Evolutionary conservation across 2,797 vertebrate genomes (phyloP).

Genomic region (Tiaroga cobitis): DNA sequence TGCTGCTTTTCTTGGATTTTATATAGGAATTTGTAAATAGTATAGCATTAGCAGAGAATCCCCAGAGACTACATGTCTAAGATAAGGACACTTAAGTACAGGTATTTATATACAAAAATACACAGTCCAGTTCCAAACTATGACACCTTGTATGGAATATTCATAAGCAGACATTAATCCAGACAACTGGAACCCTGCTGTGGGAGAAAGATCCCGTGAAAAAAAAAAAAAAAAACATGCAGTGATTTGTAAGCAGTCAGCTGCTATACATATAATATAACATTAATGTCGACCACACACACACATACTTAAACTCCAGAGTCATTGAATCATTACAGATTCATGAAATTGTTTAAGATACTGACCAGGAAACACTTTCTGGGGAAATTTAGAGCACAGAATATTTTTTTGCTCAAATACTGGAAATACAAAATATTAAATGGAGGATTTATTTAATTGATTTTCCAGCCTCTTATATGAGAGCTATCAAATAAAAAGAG

Average conservation of each 20-base stretch:
- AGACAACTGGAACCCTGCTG: constrained; percentile 46
- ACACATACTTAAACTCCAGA: constrained; percentile 25
- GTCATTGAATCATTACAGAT: constrained; percentile 35
- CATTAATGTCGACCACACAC: constrained; percentile 26
- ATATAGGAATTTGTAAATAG: constrained; percentile 15
- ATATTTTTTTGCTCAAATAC: neutral
- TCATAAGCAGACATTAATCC: constrained; percentile 48
- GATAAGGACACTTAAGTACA: constrained; percentile 18
- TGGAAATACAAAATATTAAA: neutral
- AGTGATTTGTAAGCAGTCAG: constrained; percentile 47
- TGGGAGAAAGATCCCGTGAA: constrained; percentile 29
- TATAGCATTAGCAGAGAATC: constrained; percentile 13
- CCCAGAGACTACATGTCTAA: constrained; percentile 10
- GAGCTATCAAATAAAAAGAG: constrained; percentile 17
- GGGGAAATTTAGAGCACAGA: neutral
- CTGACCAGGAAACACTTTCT: neutral
- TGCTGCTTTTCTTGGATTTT: constrained; percentile 9
- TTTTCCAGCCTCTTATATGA: neutral
- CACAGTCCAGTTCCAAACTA: constrained; percentile 33
- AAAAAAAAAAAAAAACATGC: constrained; percentile 44
- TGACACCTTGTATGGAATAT: constrained; percentile 42
- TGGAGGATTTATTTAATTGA: neutral
- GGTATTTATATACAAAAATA: constrained; percentile 37
- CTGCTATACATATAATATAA: constrained; percentile 38
- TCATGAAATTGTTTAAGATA: constrained; percentile 1